phyloP scores from a whole-genome alignment of 1,140 invertebrate species.

The Anastrepha obliqua region DNA sequence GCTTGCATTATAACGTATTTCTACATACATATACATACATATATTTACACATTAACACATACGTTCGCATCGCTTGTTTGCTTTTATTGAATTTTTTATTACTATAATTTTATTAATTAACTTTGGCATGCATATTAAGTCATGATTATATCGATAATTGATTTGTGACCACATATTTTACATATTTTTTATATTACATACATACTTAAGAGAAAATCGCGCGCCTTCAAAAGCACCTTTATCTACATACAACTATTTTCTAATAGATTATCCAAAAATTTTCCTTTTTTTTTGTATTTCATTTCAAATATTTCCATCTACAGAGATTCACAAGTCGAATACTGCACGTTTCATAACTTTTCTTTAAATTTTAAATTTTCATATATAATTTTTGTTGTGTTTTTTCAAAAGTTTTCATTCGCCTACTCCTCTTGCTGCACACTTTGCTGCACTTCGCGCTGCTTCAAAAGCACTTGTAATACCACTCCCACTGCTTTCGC shows the following conservation, averaged over 20 bases:
- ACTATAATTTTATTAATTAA: slow-evolving; percentile 63
- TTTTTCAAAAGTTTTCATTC: not conserved
- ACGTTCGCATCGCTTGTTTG: too few species aligned
- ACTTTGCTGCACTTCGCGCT: not conserved
- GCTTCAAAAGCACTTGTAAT: slow-evolving; percentile 69
- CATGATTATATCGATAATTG: slow-evolving; percentile 60
- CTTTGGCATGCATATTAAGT: slow-evolving; percentile 74
- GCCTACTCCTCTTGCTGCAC: not conserved
- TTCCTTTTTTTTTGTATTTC: not conserved
- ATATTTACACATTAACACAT: not conserved
- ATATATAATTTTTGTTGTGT: slow-evolving; percentile 41
- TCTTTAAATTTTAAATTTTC: slow-evolving; percentile 58
- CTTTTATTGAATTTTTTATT: not conserved
- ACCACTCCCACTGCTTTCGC: slow-evolving; percentile 71
- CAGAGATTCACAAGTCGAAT: slow-evolving; percentile 62
- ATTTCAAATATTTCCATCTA: slow-evolving; percentile 55
- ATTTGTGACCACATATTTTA: slow-evolving; percentile 10
- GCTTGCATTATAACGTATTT: slow-evolving; percentile 65
- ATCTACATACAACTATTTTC: not conserved
- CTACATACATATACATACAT: not conserved
- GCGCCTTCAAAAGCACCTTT: not conserved
- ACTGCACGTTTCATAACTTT: slow-evolving; percentile 62
- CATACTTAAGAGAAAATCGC: not conserved
- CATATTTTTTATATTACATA: not conserved
- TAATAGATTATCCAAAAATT: slow-evolving; percentile 6